Base-by-base conservation (phyloP, 2,797 vertebrate species). In the Denticeps clupeoides region DNA sequence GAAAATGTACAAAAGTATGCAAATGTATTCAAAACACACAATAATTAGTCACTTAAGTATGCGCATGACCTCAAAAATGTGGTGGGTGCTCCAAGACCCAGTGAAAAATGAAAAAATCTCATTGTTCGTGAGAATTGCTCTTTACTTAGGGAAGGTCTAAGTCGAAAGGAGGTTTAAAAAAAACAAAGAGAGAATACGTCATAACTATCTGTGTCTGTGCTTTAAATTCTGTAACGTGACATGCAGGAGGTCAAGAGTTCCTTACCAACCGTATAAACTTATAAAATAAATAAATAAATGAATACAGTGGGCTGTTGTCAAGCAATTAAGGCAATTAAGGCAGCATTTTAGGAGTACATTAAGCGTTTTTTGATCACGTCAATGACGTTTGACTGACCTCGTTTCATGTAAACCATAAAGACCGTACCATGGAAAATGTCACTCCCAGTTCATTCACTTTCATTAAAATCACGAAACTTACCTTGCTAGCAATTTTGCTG, bases 331-430 rank as follows among this genome's bases (percentile, higher is more conserved):
- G n/a, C n/a, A n/a, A n/a, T n/a, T n/a, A n/a, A n/a, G n/a, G n/a
- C n/a, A n/a, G n/a, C n/a, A n/a, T n/a, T n/a, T n/a, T n/a, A n/a
- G n/a, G n/a, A n/a, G n/a, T n/a, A n/a, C n/a, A n/a, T n/a, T n/a
- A n/a, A n/a, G n/a, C n/a, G n/a, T 55, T 46, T 51, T 47, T 56
- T 44, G 49, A 55, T 60, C 33, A 21, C 41, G 46, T 52, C 32
- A 37, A 24, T 44, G 44, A 49, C 43, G 41, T 46, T 37, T 53
- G 31, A 42, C 16, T 46, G 37, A 53, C 32, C 44, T 57, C 51
- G 41, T 64, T 58, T 41, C 28, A 46, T 54, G 45, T 45, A 53
- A 28, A 23, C 35, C 18, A 21, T 6, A 44, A 13, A 21, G 35
- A 24, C 19, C 15, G 45, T 12, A 10, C n/a, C n/a, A n/a, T n/a